Conservation (phyloP, 2,888 invertebrate species). For the Cataglyphis rosenhaueri region DNA sequence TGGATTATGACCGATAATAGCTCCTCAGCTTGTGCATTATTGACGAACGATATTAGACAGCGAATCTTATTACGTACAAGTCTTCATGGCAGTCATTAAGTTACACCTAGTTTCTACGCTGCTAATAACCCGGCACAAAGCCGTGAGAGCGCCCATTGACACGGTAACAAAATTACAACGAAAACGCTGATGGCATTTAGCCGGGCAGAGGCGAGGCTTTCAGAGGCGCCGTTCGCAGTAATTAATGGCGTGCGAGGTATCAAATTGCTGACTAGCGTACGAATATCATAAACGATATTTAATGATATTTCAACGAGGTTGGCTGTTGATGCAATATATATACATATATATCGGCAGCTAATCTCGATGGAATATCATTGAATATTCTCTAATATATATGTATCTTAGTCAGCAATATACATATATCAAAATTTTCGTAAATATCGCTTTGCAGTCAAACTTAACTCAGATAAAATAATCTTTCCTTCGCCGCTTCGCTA, state of each 20-base stretch:
- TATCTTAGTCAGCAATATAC: constrained; percentile 29
- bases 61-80: constrained; percentile 31
- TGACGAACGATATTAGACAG: constrained; percentile 29
- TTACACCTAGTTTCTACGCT: constrained; percentile 8
- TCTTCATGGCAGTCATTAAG: constrained; percentile 39
- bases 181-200: constrained; percentile 49
- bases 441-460: constrained; percentile 16
- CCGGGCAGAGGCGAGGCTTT: constrained; percentile 30
- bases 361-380: constrained; percentile 17
- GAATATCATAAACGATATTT: constrained; percentile 27
- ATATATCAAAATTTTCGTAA: constrained; percentile 3
- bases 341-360: background rate
- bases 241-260: constrained; percentile 47
- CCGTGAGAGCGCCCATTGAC: constrained; percentile 26
- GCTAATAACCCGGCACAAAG: constrained; percentile 42
- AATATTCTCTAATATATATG: constrained; percentile 13
- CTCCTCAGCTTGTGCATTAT: constrained; percentile 21
- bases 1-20: constrained; percentile 26
- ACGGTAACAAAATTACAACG: constrained; percentile 45
- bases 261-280: constrained; percentile 46
- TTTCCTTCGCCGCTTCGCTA: background rate
- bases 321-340: background rate
- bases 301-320: constrained; percentile 20
- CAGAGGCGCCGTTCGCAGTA: constrained; percentile 30
- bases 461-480: constrained; percentile 3